Conservation (phyloP, 2,113 vertebrate genomes). For the Pelecanoides urinatrix region DNA sequence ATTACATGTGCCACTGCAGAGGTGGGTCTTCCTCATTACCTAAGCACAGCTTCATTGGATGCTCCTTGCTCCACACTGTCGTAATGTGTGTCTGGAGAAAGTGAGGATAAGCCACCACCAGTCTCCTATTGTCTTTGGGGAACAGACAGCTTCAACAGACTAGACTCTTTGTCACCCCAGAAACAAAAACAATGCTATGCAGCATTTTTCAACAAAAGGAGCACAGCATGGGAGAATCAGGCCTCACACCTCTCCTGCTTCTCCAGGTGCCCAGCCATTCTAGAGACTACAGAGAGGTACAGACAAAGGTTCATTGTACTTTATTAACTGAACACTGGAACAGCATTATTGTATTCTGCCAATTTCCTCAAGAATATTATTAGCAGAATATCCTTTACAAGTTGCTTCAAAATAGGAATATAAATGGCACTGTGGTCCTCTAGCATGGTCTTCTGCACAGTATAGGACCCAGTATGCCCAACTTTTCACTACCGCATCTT, state of each 20-base stretch:
- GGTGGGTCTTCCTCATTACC: neutral
- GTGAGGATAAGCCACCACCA: neutral
- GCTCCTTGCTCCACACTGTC: neutral
- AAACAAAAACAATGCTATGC: neutral
- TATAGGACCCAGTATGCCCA: neutral
- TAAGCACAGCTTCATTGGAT: neutral
- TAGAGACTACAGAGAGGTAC: neutral
- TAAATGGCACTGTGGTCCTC: neutral
- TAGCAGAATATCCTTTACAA: neutral
- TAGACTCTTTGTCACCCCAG: neutral
- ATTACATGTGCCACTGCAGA: rapidly evolving
- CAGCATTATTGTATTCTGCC: neutral
- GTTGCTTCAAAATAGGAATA: neutral
- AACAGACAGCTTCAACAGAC: neutral
- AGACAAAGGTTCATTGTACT: neutral
- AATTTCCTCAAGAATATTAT: neutral
- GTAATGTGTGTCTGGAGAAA: neutral
- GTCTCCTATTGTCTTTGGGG: no score
- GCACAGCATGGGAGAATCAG: neutral
- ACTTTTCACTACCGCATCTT: neutral
- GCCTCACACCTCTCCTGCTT: neutral
- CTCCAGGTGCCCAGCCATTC: neutral
- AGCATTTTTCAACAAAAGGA: neutral
- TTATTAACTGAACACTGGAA: neutral
- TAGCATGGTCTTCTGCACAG: rapidly evolving